phyloP scores from a whole-genome alignment of 2,888 invertebrate genomes.

The Drosophila birchii region DNA sequence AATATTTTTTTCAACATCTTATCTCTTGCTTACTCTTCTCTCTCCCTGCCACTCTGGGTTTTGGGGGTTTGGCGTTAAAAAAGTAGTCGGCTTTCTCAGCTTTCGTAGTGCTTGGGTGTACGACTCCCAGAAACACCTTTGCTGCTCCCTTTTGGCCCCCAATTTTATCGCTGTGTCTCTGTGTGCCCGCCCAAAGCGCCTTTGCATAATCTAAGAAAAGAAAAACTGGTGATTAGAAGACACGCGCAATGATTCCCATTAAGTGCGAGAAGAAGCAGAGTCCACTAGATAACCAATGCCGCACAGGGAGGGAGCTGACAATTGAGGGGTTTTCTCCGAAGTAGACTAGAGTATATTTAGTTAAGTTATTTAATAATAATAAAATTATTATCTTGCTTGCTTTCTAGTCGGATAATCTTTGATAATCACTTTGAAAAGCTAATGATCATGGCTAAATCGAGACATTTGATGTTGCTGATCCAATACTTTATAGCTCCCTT shows the following conservation, averaged over 20 bases:
- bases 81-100: conserved; percentile 17
- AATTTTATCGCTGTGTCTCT: conserved; percentile 9
- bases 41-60: neutral
- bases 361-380: neutral
- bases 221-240: conserved; percentile 43
- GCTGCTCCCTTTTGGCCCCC: conserved; percentile 6
- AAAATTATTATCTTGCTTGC: neutral
- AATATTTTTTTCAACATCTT: conserved; percentile 10
- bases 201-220: conserved; percentile 45
- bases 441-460: neutral
- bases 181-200: conserved; percentile 3
- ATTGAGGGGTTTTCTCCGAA: conserved; percentile 7
- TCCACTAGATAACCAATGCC: neutral
- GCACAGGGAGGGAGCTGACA: conserved; percentile 10
- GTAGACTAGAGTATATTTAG: neutral
- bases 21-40: conserved; percentile 12
- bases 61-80: conserved; percentile 14
- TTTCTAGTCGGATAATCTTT: neutral
- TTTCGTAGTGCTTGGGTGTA: conserved; percentile 5
- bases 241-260: conserved; percentile 43
- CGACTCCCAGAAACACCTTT: conserved; percentile 11
- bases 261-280: conserved; percentile 26
- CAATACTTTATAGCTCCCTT: neutral
- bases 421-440: neutral
- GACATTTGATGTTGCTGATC: neutral